Base-by-base conservation (phyloP, 2,888 invertebrate species). In the Spatulosminthurus flaviceps region DNA sequence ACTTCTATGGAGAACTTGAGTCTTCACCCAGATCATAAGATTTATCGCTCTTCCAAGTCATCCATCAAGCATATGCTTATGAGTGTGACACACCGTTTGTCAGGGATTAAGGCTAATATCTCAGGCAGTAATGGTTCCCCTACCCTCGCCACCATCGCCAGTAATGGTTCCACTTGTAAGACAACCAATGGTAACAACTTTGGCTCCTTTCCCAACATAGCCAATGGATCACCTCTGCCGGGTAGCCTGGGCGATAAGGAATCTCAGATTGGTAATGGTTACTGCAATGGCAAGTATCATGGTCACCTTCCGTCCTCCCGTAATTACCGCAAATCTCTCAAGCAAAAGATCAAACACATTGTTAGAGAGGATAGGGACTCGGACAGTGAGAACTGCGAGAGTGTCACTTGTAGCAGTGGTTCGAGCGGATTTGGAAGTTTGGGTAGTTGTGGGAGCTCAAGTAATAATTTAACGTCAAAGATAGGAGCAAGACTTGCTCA, bases 11-110 rank as follows among this genome's bases (percentile, higher is more conserved):
- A 90, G 89, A 82, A 88, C 88, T 64, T 91, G 89, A 61, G 90
- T 88, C 79, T 91, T 89, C 93, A 94, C 86, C 94, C 94, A 0
- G 93, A 94, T 86, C 93, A 94, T 87, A 93, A 92, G 88, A 93
- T 94, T 84, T 93, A 93, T 86, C 91, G 93, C 82, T 90, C 91
- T 90, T 86, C 87, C 22, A 86, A 86, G 81, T 86, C 86, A 77
- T 86, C 87, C 28, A 84, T 87, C 77, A 86, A 86, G 70, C 86
- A 85, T 75, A 84, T 87, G 73, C 84, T 87, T 60, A 83, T 86
- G 26, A 86, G 86, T 77, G 87, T 87, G 77, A 85, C 85, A 64
- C 83, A 84, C 76, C 79, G 85, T 60, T 80, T 85, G 75, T 81
- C 84, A 73, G 84, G 84, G 24, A 80, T 84, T 70, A 84, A 84